Percentiles rank a stretch among this genome's conserved stretches.
Conservation (phyloP, 1,140 invertebrate species). For the Heliothis virescens region DNA sequence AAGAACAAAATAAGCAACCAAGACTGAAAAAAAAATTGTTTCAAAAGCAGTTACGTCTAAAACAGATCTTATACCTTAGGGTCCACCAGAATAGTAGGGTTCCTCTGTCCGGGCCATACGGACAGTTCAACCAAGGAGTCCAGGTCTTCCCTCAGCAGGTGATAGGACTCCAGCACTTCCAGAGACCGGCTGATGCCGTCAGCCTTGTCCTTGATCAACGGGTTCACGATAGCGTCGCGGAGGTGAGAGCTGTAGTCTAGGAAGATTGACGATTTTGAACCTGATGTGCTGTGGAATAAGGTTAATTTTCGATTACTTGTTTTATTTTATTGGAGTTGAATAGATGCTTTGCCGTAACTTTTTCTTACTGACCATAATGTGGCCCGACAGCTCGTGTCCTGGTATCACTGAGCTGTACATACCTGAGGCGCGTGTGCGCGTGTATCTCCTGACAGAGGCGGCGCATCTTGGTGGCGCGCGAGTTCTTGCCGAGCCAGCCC, state of each 20-base stretch:
- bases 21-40: too few relatives aligned
- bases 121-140: constrained; percentile 95
- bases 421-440: too few relatives aligned
- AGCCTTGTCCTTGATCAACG: constrained; percentile 89
- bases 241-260: constrained; percentile 94
- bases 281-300: constrained; percentile 88
- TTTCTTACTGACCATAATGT: too few relatives aligned
- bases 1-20: too few relatives aligned
- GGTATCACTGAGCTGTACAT: too few relatives aligned
- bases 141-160: constrained; percentile 95
- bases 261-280: constrained; percentile 91
- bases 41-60: background rate
- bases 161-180: constrained; percentile 93
- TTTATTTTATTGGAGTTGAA: background rate
- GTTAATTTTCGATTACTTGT: constrained; percentile 14
- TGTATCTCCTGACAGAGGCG: too few relatives aligned
- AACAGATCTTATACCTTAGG: constrained; percentile 88
- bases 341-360: too few relatives aligned
- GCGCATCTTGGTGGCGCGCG: too few relatives aligned
- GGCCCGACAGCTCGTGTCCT: too few relatives aligned
- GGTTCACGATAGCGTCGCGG: constrained; percentile 90
- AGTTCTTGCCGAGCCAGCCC: too few relatives aligned
- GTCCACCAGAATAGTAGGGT: constrained; percentile 92
- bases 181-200: constrained; percentile 92
- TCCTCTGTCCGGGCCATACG: constrained; percentile 92